These are phyloP conservation scores for Sternotherus odoratus DNA, from an alignment of 2,797 vertebrate species.

Conservation along the genomic window DNA sequence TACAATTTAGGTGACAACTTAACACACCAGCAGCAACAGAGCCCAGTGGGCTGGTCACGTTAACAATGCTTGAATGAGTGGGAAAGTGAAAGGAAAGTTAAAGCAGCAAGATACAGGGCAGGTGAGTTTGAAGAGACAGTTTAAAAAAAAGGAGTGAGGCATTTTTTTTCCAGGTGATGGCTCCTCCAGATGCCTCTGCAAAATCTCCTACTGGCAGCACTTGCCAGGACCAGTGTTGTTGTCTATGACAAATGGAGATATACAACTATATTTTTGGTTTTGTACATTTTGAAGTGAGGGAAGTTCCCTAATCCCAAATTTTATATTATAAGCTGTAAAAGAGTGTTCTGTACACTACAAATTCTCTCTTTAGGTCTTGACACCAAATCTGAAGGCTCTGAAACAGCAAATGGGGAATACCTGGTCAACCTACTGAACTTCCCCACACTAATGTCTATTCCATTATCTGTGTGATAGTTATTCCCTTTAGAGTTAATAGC, in stretches of 20 bases:
- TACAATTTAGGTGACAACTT: not conserved
- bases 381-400: not conserved
- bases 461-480: not conserved
- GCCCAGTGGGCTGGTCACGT: not conserved
- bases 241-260: not conserved
- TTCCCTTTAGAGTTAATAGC: too few species aligned
- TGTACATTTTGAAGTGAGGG: not conserved
- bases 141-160: too few species aligned
- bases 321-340: not conserved
- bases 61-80: not conserved
- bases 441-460: not conserved
- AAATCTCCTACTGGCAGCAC: too few species aligned
- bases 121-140: too few species aligned
- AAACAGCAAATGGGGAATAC: not conserved
- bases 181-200: too few species aligned
- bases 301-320: not conserved
- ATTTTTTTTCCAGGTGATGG: too few species aligned
- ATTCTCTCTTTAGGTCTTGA: not conserved
- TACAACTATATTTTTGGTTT: not conserved
- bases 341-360: not conserved
- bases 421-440: not conserved
- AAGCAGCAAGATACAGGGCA: too few species aligned
- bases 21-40: not conserved
- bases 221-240: not conserved
- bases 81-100: too few species aligned